Percentiles rank a stretch among this genome's conserved stretches.
phyloP scores from a whole-genome alignment of 2,888 invertebrate species.

The Beris chalybata region DNA sequence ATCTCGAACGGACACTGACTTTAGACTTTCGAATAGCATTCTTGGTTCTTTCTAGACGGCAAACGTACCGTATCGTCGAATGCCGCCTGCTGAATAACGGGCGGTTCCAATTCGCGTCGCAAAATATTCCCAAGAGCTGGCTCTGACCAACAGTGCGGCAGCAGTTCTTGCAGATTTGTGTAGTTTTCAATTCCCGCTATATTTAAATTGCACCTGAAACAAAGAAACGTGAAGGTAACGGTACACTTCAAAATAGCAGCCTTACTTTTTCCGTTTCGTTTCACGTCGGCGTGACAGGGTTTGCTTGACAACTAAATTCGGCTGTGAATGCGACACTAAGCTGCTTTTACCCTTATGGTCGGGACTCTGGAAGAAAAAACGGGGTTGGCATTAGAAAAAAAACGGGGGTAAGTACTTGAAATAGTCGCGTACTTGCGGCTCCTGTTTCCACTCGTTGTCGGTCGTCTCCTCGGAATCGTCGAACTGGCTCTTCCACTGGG shows the following conservation, averaged over 20 bases:
- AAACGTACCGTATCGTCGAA: slow-evolving; percentile 73
- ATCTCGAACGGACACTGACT: too few species aligned
- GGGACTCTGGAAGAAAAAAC: slow-evolving; percentile 53
- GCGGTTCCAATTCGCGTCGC: slow-evolving; percentile 71
- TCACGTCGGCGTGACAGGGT: slow-evolving; percentile 37
- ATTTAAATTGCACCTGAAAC: slow-evolving; percentile 66
- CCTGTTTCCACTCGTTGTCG: slow-evolving; percentile 92
- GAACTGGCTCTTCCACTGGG: slow-evolving; percentile 95
- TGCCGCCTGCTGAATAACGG: slow-evolving; percentile 81
- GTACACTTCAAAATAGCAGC: background rate
- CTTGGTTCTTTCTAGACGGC: too few species aligned
- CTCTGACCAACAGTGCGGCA: slow-evolving; percentile 76
- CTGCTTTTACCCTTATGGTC: slow-evolving; percentile 54
- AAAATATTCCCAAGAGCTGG: slow-evolving; percentile 66
- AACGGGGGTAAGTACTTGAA: background rate
- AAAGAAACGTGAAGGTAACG: background rate
- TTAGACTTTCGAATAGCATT: too few species aligned
- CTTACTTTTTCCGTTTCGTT: slow-evolving; percentile 43
- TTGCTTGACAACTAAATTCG: slow-evolving; percentile 48
- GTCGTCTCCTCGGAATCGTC: slow-evolving; percentile 94
- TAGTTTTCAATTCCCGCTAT: slow-evolving; percentile 80
- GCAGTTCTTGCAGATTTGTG: slow-evolving; percentile 66
- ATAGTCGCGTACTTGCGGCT: slow-evolving; percentile 58
- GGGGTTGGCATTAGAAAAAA: background rate
- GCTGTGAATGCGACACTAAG: slow-evolving; percentile 51